Base-by-base conservation (phyloP, 2,888 invertebrate genomes). In the Drosophila paranaensis region DNA sequence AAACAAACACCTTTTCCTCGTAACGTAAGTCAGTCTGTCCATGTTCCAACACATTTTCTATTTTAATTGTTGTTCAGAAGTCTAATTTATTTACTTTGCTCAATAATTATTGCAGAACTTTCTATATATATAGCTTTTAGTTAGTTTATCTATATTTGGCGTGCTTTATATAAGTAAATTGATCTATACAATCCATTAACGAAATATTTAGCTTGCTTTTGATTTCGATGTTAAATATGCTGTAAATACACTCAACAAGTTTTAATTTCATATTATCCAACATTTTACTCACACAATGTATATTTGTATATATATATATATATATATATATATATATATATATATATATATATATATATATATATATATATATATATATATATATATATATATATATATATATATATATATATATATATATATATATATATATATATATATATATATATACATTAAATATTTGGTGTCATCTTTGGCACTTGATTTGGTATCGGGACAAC, bases 181-280 rank as follows among this genome's bases (percentile, higher is more conserved):
- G 56, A 20, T 30, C 9, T n/a, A n/a, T 2, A 45, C 0, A n/a
- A 16, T 16, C 10, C 10, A 16, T 16, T 16, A 10, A 16, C 10
- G n/a, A 4, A 64, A 33, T 39, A 51, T 71, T 74, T 53, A 71
- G 87, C 78, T 84, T 88, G 81, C 76, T 70, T 70, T 71, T 81
- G 20, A 68, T 54, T 88, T 85, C 48, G 43, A 58, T 77, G 71
- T 88, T 70, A 35, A 68, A 82, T 64, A 83, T 77, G 84, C 84
- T 85, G 89, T 88, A 87, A 84, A 87, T 85, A 89, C 89, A 89
- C 84, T 58, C 57, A 25, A 65, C 39, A 60, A 37, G 40, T 58
- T 45, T 65, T 71, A 16, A 61, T 74, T 77, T 81, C 39, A 43
- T 81, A 79, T 60, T 72, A 65, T 72, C 73, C 53, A 51, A 65